Percentiles rank a stretch among this genome's conserved stretches.
These are phyloP conservation scores for Alligator mississippiensis DNA, from an alignment of 2,113 vertebrate species.

Conservation along the genomic window DNA sequence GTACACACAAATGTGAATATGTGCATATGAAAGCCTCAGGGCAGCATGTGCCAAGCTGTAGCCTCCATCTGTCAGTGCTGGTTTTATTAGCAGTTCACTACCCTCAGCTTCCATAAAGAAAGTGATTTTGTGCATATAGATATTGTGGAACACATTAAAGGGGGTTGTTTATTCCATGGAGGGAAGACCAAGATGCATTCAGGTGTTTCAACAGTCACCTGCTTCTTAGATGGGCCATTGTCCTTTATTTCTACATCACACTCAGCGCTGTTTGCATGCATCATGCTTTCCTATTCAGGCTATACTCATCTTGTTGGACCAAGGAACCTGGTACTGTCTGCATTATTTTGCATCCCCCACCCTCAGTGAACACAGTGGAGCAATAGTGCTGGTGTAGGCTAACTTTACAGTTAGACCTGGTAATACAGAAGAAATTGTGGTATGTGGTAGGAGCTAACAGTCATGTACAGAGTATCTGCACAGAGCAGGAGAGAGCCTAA, in stretches of 20 bases:
- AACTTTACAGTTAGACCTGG: fast-evolving
- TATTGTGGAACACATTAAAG: not conserved
- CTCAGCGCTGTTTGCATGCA: not conserved
- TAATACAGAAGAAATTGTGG: not conserved
- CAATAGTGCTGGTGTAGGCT: fast-evolving
- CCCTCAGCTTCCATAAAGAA: not conserved
- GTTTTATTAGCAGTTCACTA: not conserved
- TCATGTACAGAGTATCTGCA: not conserved
- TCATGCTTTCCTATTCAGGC: not conserved
- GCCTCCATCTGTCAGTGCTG: fast-evolving
- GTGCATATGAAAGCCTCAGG: not conserved
- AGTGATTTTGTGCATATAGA: not conserved
- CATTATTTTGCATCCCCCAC: not conserved
- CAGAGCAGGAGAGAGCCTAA: fast-evolving
- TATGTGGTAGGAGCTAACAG: not conserved
- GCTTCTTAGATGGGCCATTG: not conserved
- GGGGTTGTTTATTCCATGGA: not conserved
- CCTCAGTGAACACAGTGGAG: not conserved
- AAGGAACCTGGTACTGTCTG: not conserved
- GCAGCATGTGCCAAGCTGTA: not conserved
- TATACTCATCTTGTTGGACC: not conserved
- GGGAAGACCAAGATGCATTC: not conserved
- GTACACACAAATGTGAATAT: not conserved
- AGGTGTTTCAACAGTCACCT: not conserved
- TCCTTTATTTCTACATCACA: not conserved